These are phyloP conservation scores for Neoaliturus tenellus DNA, from an alignment of 2,888 invertebrate species.

Conservation along the genomic window DNA sequence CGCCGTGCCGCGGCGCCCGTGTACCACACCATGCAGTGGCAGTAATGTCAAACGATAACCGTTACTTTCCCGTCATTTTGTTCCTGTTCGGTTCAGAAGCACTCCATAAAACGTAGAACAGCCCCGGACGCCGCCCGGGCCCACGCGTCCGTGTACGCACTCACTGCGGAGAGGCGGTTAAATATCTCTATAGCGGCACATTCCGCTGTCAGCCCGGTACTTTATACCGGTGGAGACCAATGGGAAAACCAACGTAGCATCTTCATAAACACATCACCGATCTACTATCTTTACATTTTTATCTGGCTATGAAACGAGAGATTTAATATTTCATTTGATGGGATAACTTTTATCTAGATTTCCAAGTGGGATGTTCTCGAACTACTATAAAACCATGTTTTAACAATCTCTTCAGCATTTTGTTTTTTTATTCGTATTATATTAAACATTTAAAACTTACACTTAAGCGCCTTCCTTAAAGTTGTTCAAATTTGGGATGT, in stretches of 20 bases:
- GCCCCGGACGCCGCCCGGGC: neutral
- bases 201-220: neutral
- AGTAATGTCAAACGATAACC: conserved; percentile 5
- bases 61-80: conserved; percentile 26
- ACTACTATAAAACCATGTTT: too few relatives aligned
- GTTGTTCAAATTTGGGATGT: too few relatives aligned
- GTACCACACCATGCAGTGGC: neutral
- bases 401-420: too few relatives aligned
- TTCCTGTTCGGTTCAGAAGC: conserved; percentile 20
- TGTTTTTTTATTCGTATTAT: too few relatives aligned
- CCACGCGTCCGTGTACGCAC: neutral
- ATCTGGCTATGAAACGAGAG: too few relatives aligned
- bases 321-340: too few relatives aligned
- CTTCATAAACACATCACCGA: neutral
- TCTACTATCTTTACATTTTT: too few relatives aligned
- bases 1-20: too few relatives aligned
- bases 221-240: neutral
- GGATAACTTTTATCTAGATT: too few relatives aligned
- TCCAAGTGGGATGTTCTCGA: too few relatives aligned
- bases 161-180: neutral
- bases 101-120: neutral
- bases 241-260: neutral
- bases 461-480: too few relatives aligned
- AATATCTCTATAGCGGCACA: conserved; percentile 5
- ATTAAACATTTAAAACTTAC: too few relatives aligned